Evolutionary conservation across 2,113 vertebrate species (phyloP).

Genomic region (Vireo altiloquus): DNA sequence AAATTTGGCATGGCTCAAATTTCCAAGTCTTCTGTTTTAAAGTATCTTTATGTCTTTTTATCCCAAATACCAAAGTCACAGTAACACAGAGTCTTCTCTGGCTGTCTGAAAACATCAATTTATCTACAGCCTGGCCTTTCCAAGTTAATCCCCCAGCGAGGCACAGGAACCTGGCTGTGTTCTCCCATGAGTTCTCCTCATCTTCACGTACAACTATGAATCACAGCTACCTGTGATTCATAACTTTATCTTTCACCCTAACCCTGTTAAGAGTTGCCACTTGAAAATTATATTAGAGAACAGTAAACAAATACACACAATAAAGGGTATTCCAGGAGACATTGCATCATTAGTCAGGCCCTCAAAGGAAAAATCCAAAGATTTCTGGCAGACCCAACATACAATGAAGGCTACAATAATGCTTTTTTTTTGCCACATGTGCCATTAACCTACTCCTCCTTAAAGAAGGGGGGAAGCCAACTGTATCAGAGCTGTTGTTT

Average conservation of each 20-base stretch:
- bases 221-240: neutral
- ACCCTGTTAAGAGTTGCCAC: neutral
- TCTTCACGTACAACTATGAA: neutral
- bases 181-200: neutral
- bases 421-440: neutral
- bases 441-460: neutral
- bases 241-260: neutral
- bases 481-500: neutral
- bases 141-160: neutral
- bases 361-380: neutral
- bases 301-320: neutral
- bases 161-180: neutral
- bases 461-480: neutral
- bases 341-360: neutral
- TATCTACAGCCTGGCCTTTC: neutral
- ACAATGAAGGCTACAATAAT: neutral
- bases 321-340: neutral
- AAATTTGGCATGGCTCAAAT: neutral
- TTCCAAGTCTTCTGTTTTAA: neutral
- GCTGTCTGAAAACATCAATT: neutral
- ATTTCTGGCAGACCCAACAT: neutral
- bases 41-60: neutral
- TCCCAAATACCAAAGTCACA: neutral
- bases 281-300: neutral
- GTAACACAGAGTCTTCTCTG: neutral